Evolutionary conservation across 1,140 invertebrate genomes (phyloP).

Genomic region (Eriosoma lanigerum): DNA sequence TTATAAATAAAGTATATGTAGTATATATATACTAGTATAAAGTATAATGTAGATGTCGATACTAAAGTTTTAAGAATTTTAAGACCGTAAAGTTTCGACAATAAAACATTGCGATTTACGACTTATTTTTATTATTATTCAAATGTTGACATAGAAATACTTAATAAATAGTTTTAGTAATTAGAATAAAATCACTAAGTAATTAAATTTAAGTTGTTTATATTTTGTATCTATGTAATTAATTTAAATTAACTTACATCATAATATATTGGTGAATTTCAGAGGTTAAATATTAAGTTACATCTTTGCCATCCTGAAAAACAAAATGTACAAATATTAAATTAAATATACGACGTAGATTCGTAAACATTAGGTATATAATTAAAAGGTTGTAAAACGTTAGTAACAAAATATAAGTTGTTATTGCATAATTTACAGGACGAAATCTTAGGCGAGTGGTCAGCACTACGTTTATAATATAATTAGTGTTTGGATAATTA

Average conservation of each 20-base stretch:
- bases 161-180: background rate
- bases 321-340: slow-evolving; percentile 12
- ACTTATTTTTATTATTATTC: too few relatives aligned
- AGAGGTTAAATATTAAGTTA: slow-evolving; percentile 13
- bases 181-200: background rate
- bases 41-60: too few relatives aligned
- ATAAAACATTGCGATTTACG: too few relatives aligned
- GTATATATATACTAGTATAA: too few relatives aligned
- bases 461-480: background rate
- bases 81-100: too few relatives aligned
- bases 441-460: slow-evolving; percentile 1
- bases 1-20: too few relatives aligned
- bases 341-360: background rate
- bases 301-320: slow-evolving; percentile 45
- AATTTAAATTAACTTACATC: slow-evolving; percentile 42
- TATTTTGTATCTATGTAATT: background rate
- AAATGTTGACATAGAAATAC: too few relatives aligned
- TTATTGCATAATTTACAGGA: background rate
- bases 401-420: slow-evolving; percentile 16
- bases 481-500: background rate
- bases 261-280: slow-evolving; percentile 34
- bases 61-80: too few relatives aligned
- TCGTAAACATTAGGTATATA: background rate
- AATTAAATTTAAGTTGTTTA: too few relatives aligned
- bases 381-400: background rate